Conservation (phyloP, 2,888 invertebrate species). For the Drosophila mayaguana region DNA sequence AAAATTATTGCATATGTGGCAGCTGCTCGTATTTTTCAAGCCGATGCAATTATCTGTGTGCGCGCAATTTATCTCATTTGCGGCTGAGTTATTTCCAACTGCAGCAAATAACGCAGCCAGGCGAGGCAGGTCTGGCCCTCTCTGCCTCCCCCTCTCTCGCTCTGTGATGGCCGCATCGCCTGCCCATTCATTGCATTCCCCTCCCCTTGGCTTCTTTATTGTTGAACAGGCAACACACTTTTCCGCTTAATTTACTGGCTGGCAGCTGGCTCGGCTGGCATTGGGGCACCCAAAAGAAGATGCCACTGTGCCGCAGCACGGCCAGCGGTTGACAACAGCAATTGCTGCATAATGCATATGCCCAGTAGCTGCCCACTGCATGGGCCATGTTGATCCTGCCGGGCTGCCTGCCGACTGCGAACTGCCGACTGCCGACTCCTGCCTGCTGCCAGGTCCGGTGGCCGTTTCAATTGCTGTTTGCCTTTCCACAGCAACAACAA, state of each 20-base stretch:
- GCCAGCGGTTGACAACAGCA: conserved; percentile 70
- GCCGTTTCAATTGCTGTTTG: conserved; percentile 52
- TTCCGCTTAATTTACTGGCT: conserved; percentile 82
- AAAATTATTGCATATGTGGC: conserved; percentile 54
- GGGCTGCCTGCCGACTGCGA: neutral
- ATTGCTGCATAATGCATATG: conserved; percentile 76
- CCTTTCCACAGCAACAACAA: conserved; percentile 33
- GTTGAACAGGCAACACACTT: conserved; percentile 69
- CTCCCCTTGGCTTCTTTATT: conserved; percentile 37
- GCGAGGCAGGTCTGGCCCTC: conserved; percentile 5
- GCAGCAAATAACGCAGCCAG: conserved; percentile 68
- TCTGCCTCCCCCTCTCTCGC: neutral
- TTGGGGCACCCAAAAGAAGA: conserved; percentile 36
- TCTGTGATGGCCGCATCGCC: neutral
- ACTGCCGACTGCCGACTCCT: neutral
- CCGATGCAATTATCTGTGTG: conserved; percentile 78
- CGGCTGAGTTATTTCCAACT: conserved; percentile 82
- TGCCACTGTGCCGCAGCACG: conserved; percentile 17
- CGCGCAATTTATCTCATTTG: conserved; percentile 83
- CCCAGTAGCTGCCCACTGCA: neutral
- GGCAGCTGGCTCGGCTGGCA: conserved; percentile 59
- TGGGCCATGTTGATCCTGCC: conserved; percentile 28
- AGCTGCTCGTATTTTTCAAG: conserved; percentile 31
- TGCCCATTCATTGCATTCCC: neutral
- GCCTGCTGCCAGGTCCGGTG: neutral